Base-by-base conservation (phyloP, 53 echinoderm and acorn worm species). In the Arbacia lixula region DNA sequence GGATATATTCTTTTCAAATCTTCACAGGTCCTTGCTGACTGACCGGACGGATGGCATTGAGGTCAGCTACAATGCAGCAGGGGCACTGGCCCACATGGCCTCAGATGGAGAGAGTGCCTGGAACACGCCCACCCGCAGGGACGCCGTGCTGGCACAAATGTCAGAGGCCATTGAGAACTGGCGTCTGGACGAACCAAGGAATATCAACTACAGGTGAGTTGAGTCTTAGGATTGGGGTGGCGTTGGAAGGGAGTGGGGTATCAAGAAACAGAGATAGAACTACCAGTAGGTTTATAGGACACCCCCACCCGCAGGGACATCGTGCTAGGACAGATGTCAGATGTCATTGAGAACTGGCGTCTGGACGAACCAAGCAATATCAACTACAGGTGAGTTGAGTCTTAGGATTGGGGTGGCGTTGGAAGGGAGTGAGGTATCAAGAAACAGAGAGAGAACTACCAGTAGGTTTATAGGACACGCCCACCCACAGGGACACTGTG, bases 31-130 rank as follows among this genome's bases (percentile, higher is more conserved):
- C 10, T 81, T 98, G 11, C 75, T 98, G 11, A 30, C 25, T 34
- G 87, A 95, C 60, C 73, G 86, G 55, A 94, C 91, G 75, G 94
- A 98, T 39, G 99, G 99, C 4, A 98, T 98, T 36, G 99, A 98
- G 76, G 94, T 98, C 6, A 98, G 99, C 74, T 98, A 98, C 85
- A 98, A 94, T 36, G 99, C 99, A n/a, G 99, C 99, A 3, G 99
- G 99, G 10, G 92, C 94, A 12, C 86, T 98, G 30, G 86, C 99
- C 16, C 99, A 98, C 66, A 94, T 98, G 27, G 85, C 92, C 2
- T 92, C 99, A 4, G 99, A 98, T 29, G 99, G 99, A 29, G 84
- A 92, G 1, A 60, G 86, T 8, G 74, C 64, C 1, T 98, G 94
- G 99, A 85, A 50, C 2, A 67, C 74, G 22, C 58, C 21, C 16